A percentile compares a stretch with the other conserved stretches of the same genome.
These are phyloP conservation scores for Haliclona indistincta DNA, from an alignment of 37 sponge, comb jelly and placozoan genomes.

Conservation along the genomic window DNA sequence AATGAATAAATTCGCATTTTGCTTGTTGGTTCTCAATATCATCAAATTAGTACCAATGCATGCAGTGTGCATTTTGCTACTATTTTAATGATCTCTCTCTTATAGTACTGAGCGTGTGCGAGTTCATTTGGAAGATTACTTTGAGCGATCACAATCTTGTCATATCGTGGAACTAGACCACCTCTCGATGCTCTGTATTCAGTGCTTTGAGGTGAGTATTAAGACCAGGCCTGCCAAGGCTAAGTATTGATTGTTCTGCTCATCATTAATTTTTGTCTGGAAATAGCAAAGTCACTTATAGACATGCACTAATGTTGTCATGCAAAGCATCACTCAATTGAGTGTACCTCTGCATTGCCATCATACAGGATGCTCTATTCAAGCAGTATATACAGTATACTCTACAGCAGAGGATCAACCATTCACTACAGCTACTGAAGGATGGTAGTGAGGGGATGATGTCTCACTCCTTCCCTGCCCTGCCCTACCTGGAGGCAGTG, in stretches of 20 bases:
- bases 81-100: not conserved
- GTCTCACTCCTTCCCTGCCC: no score
- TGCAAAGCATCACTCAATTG: not conserved
- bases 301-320: no score
- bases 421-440: not conserved
- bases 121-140: slow-evolving; percentile 35
- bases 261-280: not conserved
- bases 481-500: slow-evolving; percentile 48
- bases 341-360: not conserved
- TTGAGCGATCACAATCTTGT: slow-evolving; percentile 22
- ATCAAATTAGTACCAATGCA: not conserved
- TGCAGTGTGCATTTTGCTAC: not conserved
- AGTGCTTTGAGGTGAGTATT: slow-evolving; percentile 60
- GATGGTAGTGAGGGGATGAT: not conserved
- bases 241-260: not conserved
- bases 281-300: not conserved
- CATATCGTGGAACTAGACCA: slow-evolving; percentile 24
- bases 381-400: slow-evolving; percentile 9
- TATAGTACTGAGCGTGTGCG: slow-evolving; percentile 33
- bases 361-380: slow-evolving; percentile 42
- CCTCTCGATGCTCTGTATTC: slow-evolving; percentile 30
- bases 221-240: not conserved
- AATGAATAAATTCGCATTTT: no score
- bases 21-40: no score
- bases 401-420: slow-evolving; percentile 2